phyloP scores from a whole-genome alignment of 1,140 invertebrate genomes.

The roundworm (Caenorhabditis elegans) region DNA sequence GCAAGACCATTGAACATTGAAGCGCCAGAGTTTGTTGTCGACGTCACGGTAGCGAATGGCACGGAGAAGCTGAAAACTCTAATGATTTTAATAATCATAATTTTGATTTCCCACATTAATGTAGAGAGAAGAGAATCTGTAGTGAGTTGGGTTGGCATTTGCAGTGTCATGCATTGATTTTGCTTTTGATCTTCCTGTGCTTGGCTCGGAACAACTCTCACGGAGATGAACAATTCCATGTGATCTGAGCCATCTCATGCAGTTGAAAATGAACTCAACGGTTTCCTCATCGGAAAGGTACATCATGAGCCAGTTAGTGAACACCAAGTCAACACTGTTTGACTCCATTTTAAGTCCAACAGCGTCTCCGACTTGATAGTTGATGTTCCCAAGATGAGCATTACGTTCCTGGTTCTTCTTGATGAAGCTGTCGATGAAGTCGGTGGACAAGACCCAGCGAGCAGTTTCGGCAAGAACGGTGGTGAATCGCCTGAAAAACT shows the following conservation, averaged over 20 bases:
- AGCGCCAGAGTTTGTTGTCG: constrained; percentile 51
- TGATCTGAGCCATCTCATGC: constrained; percentile 70
- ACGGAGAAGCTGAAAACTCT: constrained; percentile 15
- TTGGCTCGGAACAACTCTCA: constrained; percentile 70
- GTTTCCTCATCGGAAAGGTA: constrained; percentile 71
- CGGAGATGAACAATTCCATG: constrained; percentile 71
- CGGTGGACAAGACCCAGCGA: constrained; percentile 70
- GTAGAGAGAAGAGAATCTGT: constrained; percentile 70
- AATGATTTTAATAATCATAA: neutral
- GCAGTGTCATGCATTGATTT: constrained; percentile 63
- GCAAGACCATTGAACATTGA: constrained; percentile 68
- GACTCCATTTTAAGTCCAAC: constrained; percentile 68
- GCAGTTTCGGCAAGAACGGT: constrained; percentile 69
- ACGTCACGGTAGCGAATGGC: constrained; percentile 52
- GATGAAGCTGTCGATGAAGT: constrained; percentile 72
- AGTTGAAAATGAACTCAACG: constrained; percentile 68
- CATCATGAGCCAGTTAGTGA: constrained; percentile 74
- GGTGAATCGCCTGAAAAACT: constrained; percentile 70
- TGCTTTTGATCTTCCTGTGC: constrained; percentile 68
- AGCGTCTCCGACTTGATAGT: constrained; percentile 71
- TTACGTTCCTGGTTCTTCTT: constrained; percentile 70
- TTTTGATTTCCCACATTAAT: constrained; percentile 58
- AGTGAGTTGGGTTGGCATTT: constrained; percentile 70
- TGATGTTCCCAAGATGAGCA: constrained; percentile 68
- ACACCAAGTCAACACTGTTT: constrained; percentile 70